Evolutionary conservation across 2,797 vertebrate genomes (phyloP), one percentile per base, ranked within the genome.

Genomic region (Mastacembelus armatus): DNA sequence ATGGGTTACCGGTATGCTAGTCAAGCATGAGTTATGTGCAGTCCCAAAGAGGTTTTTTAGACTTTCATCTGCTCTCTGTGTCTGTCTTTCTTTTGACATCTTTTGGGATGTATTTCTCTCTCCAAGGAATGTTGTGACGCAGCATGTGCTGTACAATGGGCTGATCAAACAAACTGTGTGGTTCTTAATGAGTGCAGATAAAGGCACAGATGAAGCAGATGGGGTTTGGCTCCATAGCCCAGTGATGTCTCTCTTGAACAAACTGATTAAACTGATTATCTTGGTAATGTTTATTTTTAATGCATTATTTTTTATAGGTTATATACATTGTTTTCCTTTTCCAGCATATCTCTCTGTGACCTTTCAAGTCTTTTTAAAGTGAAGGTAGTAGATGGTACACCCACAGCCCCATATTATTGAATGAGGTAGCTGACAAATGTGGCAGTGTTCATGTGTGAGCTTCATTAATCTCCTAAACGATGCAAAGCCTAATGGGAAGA

Each of bases 401-500:
- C 80, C 2, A 66, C 68, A 78, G 86, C 65, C 51, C 51, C 83
- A 44, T 85, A 82, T 88, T 87, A 89, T 84, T 49, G 51, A 73
- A 85, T 57, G 77, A 85, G 81, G 78, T 81, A 50, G 69, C 84
- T 88, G 90, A 90, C 81, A 87, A 89, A 92, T 88, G 90, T 80
- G 75, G 78, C 81, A 67, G 68, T 59, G 73, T 85, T 83, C 80
- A 80, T 70, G 68, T 47, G 72, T 72, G 62, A 71, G 86, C 84
- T 62, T 84, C 89, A 92, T 92, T 89, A 87, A 90, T 90, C 90
- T 92, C 82, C 64, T 66, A 81, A 84, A 90, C 81, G 86, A 91
- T 79, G 81, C 71, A 42, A 42, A 71, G 77, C 77, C 77, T 89
- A 90, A 90, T 91, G 86, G 87, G 84, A 88, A 84, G 78, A 80